These are phyloP conservation scores for Thripadectes ignobilis DNA, from an alignment of 2,797 vertebrate species.

Conservation along the genomic window DNA sequence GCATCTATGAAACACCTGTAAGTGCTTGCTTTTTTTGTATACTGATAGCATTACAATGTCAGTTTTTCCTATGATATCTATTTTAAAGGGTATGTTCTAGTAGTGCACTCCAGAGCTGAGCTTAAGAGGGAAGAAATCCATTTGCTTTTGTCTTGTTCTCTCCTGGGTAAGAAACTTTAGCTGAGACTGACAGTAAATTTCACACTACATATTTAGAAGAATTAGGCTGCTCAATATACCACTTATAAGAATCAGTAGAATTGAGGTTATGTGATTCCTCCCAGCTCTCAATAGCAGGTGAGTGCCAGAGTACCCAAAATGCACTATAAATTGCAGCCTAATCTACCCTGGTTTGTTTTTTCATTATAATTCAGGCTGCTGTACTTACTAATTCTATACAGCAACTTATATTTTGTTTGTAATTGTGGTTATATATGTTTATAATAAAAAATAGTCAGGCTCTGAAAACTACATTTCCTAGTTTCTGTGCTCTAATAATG, in stretches of 20 bases:
- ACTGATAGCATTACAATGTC: background rate
- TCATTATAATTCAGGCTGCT: background rate
- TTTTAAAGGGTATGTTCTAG: background rate
- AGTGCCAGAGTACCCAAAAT: background rate
- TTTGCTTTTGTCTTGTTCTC: background rate
- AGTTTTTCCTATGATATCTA: background rate
- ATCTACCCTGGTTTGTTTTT: background rate
- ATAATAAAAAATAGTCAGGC: background rate
- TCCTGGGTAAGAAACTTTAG: background rate
- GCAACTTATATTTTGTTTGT: background rate
- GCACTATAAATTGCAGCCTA: background rate
- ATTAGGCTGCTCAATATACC: background rate
- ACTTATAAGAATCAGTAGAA: background rate
- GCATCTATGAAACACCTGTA: slow-evolving; percentile 97
- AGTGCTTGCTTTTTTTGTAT: slow-evolving; percentile 45
- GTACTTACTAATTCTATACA: background rate
- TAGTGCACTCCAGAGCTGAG: background rate
- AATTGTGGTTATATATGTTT: background rate
- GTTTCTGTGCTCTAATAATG: background rate
- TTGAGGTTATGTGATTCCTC: background rate
- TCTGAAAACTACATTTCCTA: background rate
- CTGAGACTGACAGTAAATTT: background rate
- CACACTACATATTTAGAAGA: background rate
- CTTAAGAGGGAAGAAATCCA: background rate
- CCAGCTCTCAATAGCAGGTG: background rate